Percentiles rank a stretch among this genome's conserved stretches.
phyloP scores from a whole-genome alignment of 2,797 vertebrate genomes.

The Hozukius guyotensis region DNA sequence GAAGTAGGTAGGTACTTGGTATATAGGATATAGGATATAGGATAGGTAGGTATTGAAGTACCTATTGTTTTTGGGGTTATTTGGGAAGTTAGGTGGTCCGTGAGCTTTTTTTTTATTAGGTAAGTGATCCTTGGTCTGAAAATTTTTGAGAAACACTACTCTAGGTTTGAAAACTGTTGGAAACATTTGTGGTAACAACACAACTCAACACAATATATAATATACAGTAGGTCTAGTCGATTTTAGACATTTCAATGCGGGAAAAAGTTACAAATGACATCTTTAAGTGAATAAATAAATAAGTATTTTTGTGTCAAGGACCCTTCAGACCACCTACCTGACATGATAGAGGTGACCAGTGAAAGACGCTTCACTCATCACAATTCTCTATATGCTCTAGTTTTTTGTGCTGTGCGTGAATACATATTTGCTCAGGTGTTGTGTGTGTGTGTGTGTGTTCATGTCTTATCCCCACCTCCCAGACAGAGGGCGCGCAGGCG shows the following conservation, averaged over 20 bases:
- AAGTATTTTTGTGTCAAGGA: not conserved
- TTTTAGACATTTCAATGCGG: not conserved
- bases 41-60: no score
- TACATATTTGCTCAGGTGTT: conserved; percentile 9
- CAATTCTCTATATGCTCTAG: not conserved
- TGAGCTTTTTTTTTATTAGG: no score
- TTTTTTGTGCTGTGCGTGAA: not conserved
- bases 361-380: not conserved
- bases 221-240: not conserved
- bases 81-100: no score
- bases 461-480: conserved; percentile 79
- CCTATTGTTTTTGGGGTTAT: no score
- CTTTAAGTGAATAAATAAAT: not conserved
- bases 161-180: no score
- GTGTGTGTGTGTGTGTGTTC: not conserved
- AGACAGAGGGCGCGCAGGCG: conserved; percentile 89
- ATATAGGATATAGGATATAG: no score
- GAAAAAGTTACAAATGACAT: not conserved
- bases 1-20: no score
- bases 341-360: not conserved
- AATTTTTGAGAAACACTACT: no score
- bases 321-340: not conserved
- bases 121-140: no score
- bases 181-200: not conserved
- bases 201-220: not conserved